Base-by-base conservation (phyloP, 2,797 vertebrate genomes). In the Syndactyla subalaris region DNA sequence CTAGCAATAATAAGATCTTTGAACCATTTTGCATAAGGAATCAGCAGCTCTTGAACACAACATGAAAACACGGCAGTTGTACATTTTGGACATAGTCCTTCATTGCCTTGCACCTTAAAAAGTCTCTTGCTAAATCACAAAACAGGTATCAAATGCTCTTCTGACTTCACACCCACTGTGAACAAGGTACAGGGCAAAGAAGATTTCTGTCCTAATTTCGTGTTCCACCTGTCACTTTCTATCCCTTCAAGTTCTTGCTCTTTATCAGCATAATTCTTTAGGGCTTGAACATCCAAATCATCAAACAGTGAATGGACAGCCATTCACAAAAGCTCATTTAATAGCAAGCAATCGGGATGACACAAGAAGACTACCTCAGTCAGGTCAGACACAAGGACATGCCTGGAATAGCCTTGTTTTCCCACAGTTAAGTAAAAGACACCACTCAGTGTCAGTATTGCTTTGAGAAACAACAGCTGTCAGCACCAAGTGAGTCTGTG, bases 311-410 rank as follows among this genome's bases (percentile, higher is more conserved):
- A 89, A 36, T 19, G 46, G 70, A 75, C 39, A 86, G 59, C 29
- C 34, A 34, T 79, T 62, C 77, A 57, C 51, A 54, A 63, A 79
- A 81, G 68, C 76, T 86, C 73, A 76, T 70, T 73, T 73, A 52
- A 81, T 92, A 89, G 58, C 54, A 89, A 73, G 73, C 43, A 59
- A 29, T 70, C 0, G 0, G 39, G 70, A 36, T 81, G 84, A 79
- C 80, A 67, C 51, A 66, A 75, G 96, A 86, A 15, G 73, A 86
- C 86, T 84, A 91, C 88, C 95, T 94, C 80, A 90, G 43, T 22
- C 51, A 90, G 59, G 43, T 88, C 77, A 88, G 80, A 45, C 39
- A 30, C 38, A 57, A 79, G 59, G 74, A 73, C 14, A 34, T 38
- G 74, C 48, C 80, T 88, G 55, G 51, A 92, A 72, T 1, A 91